phyloP scores from a whole-genome alignment of 2,888 invertebrate genomes.

The Pterobdella sp. region DNA sequence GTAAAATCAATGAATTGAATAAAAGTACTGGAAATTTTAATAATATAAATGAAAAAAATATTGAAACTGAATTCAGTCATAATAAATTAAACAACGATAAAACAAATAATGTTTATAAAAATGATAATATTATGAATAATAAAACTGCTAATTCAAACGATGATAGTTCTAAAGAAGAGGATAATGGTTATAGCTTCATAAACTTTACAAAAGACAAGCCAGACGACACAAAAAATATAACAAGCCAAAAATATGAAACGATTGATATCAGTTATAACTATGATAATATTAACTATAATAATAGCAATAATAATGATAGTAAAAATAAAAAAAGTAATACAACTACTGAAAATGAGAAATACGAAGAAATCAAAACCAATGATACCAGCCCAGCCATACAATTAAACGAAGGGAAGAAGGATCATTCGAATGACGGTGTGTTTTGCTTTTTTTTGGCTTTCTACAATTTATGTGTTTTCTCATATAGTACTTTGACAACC shows the following conservation, averaged over 20 bases:
- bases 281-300: neutral
- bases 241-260: neutral
- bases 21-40: no score
- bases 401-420: no score
- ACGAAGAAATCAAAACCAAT: no score
- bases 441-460: no score
- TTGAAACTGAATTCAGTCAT: no score
- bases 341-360: neutral
- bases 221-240: neutral
- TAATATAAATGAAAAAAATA: no score
- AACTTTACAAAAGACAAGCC: neutral
- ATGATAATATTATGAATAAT: neutral
- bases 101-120: neutral
- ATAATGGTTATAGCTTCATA: neutral
- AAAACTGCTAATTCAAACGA: neutral
- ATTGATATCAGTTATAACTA: neutral
- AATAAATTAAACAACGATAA: neutral
- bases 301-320: conserved; percentile 1
- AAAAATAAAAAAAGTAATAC: neutral
- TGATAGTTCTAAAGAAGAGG: neutral
- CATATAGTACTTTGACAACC: no score
- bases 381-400: no score
- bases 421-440: no score
- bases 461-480: no score
- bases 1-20: no score